Conservation (phyloP, 2,113 vertebrate genomes). For the Ciconia boyciana region DNA sequence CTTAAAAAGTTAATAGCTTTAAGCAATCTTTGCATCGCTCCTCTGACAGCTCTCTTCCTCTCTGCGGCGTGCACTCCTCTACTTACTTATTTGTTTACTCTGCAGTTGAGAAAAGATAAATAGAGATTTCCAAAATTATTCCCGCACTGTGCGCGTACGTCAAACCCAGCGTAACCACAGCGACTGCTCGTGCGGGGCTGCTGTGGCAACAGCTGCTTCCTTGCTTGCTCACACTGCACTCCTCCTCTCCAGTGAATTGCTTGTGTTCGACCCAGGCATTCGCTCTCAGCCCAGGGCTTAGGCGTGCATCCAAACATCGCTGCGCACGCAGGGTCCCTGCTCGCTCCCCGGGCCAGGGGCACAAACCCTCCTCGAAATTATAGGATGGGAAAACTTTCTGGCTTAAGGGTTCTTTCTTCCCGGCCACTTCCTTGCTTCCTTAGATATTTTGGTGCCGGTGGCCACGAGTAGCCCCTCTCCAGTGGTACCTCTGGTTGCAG, state of each 20-base stretch:
- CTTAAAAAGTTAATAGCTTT: background rate
- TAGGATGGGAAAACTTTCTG: background rate
- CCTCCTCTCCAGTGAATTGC: background rate
- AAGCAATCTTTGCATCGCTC: background rate
- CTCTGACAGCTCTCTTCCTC: background rate
- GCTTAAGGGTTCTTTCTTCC: background rate
- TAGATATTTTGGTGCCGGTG: background rate
- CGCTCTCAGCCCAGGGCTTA: accelerated
- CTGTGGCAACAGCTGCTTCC: background rate
- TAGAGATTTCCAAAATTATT: background rate
- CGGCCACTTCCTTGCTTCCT: background rate
- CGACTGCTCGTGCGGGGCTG: accelerated
- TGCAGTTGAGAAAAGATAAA: background rate
- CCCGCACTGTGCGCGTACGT: accelerated
- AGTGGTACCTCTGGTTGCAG: background rate
- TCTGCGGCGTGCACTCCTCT: accelerated
- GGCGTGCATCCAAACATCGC: accelerated
- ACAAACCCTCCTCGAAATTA: background rate
- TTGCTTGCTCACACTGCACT: accelerated
- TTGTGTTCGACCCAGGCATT: background rate
- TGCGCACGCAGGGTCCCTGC: background rate
- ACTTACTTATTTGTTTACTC: background rate
- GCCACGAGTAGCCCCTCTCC: accelerated
- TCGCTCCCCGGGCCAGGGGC: accelerated
- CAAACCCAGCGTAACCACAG: background rate